These are phyloP conservation scores for Myotis davidii DNA, from an alignment of 2,113 vertebrate species.

Conservation along the genomic window DNA sequence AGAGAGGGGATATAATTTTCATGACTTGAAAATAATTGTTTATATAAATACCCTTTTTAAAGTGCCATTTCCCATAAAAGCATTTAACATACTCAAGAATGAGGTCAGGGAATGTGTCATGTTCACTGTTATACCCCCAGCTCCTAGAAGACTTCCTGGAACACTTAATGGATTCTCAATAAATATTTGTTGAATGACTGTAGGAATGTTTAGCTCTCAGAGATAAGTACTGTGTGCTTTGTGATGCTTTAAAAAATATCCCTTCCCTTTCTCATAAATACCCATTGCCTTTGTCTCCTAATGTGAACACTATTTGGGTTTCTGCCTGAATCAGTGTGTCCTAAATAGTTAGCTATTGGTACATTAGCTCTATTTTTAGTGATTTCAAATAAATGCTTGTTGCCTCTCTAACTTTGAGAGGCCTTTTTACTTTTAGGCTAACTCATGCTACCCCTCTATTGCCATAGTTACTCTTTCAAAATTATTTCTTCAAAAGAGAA, in stretches of 20 bases:
- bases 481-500: neutral
- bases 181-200: neutral
- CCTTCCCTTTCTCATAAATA: neutral
- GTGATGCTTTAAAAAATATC: neutral
- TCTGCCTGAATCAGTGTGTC: neutral
- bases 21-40: neutral
- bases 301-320: neutral
- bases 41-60: neutral
- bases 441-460: neutral
- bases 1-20: neutral
- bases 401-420: neutral
- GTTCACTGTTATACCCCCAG: neutral
- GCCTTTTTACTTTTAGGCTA: neutral
- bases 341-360: neutral
- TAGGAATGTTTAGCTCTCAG: neutral
- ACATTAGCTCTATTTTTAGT: neutral
- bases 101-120: neutral
- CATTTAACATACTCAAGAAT: slow-evolving; percentile 1
- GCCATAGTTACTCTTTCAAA: neutral
- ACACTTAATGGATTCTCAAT: neutral
- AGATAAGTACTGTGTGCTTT: neutral
- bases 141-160: neutral
- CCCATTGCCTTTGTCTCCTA: neutral
- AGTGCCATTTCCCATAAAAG: neutral
- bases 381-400: neutral